Percentiles rank a stretch among this genome's conserved stretches.
Conservation (phyloP, 2,113 vertebrate genomes). For the Pelusios castaneus region DNA sequence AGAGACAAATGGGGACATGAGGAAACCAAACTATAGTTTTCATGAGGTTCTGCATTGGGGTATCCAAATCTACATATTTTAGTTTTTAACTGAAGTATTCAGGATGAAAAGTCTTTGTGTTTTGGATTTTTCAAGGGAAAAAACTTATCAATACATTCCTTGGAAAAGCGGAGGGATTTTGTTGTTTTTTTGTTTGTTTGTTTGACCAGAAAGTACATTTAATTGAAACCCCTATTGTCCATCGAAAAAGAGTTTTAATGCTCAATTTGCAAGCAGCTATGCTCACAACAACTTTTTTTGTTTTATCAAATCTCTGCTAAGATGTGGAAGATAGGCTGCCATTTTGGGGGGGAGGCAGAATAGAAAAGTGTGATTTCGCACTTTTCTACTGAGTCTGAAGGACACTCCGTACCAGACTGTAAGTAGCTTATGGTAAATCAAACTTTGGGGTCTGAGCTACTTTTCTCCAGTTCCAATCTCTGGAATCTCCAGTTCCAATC, state of each 20-base stretch:
- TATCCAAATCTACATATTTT: background rate
- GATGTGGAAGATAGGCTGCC: background rate
- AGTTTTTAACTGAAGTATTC: constrained; percentile 18
- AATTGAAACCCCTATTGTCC: constrained; percentile 13
- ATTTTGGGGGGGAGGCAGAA: background rate
- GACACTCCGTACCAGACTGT: background rate
- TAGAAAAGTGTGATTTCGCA: constrained; percentile 13
- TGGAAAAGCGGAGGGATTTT: constrained; percentile 43
- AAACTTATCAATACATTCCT: background rate
- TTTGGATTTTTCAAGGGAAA: background rate
- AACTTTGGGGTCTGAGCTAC: background rate
- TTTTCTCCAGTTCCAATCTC: background rate
- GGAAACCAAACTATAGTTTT: background rate
- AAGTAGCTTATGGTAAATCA: background rate
- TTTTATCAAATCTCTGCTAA: background rate
- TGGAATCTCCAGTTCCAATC: background rate
- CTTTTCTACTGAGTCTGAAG: background rate
- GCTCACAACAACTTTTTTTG: background rate
- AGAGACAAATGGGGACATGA: background rate
- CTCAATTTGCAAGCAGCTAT: background rate
- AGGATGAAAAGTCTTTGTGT: background rate
- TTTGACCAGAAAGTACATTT: constrained; percentile 41
- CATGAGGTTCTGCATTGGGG: constrained; percentile 1
- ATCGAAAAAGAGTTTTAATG: background rate
- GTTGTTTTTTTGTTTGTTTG: too few species aligned